These are phyloP conservation scores for Epizoanthus ramosus DNA, from an alignment of 92 coral and sea anemone species.

Conservation along the genomic window DNA sequence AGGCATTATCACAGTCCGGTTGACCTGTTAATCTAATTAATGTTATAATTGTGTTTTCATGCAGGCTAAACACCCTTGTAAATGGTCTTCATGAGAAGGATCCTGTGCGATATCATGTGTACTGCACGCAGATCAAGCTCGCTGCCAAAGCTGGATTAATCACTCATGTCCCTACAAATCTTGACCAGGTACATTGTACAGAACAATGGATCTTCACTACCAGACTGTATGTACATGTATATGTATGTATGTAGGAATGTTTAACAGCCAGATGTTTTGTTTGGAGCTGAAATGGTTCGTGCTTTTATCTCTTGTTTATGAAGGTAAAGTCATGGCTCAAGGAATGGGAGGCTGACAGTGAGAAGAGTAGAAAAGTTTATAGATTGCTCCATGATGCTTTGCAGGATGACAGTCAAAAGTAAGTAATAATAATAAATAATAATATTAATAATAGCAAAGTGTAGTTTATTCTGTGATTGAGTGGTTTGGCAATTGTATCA, in stretches of 20 bases:
- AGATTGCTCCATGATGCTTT: constrained; percentile 82
- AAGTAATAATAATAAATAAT: too few species aligned
- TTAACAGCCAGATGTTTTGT: too few species aligned
- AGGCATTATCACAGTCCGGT: too few species aligned
- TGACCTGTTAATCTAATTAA: not conserved
- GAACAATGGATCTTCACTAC: not conserved
- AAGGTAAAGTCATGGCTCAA: constrained; percentile 81
- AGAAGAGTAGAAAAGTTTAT: constrained; percentile 76
- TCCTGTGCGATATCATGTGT: constrained; percentile 87
- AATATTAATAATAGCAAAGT: too few species aligned
- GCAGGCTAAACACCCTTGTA: constrained; percentile 79
- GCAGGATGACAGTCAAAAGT: constrained; percentile 87
- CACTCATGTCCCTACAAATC: constrained; percentile 69
- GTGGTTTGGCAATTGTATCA: too few species aligned
- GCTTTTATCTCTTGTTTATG: not conserved
- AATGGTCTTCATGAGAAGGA: constrained; percentile 91
- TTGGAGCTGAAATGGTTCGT: too few species aligned
- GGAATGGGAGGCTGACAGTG: constrained; percentile 84
- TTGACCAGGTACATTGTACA: constrained; percentile 68
- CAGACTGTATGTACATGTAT: not conserved
- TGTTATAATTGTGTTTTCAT: not conserved
- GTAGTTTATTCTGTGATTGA: not conserved
- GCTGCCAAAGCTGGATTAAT: constrained; percentile 87
- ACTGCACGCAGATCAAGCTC: constrained; percentile 79
- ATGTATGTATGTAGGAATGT: too few species aligned